Evolutionary conservation across 2,888 invertebrate genomes (phyloP).

Genomic region (Isoperla grammatica): DNA sequence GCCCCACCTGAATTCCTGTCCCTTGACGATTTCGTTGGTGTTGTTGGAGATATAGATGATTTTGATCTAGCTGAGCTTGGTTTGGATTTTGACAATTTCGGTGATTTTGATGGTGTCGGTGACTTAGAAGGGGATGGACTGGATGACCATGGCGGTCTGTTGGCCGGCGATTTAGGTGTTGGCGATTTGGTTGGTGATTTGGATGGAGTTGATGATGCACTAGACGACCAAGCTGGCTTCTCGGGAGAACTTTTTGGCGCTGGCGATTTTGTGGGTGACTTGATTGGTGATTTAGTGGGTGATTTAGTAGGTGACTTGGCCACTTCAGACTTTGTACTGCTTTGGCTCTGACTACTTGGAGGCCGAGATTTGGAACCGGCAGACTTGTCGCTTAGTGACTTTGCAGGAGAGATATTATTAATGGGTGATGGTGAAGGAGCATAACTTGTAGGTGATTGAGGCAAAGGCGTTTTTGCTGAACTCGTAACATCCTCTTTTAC

Average conservation of each 20-base stretch:
- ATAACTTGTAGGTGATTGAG: too few species aligned
- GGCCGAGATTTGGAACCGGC: not conserved
- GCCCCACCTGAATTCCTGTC: slow-evolving; percentile 9
- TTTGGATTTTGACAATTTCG: slow-evolving; percentile 22
- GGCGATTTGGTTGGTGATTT: slow-evolving; percentile 10
- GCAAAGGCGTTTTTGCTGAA: too few species aligned
- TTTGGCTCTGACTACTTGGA: not conserved
- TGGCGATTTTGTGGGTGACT: not conserved
- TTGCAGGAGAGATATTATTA: not conserved
- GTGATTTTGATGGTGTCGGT: slow-evolving; percentile 42
- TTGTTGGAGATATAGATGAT: too few species aligned
- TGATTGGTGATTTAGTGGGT: too few species aligned
- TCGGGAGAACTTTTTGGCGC: not conserved
- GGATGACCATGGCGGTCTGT: slow-evolving; percentile 7
- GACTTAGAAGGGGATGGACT: slow-evolving; percentile 6
- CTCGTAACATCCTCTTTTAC: too few species aligned
- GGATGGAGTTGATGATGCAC: not conserved
- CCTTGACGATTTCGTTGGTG: too few species aligned
- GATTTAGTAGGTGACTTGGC: too few species aligned
- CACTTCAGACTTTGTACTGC: slow-evolving; percentile 10
- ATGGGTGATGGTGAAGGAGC: not conserved
- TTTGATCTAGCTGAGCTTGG: not conserved
- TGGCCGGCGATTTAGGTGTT: slow-evolving; percentile 11
- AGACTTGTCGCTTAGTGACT: not conserved
- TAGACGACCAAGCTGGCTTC: slow-evolving; percentile 5